These are phyloP conservation scores for Lophius piscatorius DNA, from an alignment of 2,113 vertebrate species.

Conservation along the genomic window DNA sequence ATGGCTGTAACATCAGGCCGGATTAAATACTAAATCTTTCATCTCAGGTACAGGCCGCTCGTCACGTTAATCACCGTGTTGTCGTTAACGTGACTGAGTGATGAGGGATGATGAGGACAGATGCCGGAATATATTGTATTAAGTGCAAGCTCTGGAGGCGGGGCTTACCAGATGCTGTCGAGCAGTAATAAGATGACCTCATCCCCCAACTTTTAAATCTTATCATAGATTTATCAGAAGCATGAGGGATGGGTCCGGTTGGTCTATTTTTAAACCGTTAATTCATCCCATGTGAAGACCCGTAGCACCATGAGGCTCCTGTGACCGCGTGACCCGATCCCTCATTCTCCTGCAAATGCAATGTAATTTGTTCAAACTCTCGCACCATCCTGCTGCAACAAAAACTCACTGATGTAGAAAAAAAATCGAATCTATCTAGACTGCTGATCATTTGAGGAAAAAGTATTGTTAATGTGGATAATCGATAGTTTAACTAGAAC, in stretches of 20 bases:
- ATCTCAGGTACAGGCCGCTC: slow-evolving; percentile 14
- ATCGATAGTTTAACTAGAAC: too few relatives aligned
- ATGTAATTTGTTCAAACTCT: too few relatives aligned
- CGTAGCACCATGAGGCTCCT: not conserved
- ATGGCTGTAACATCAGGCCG: slow-evolving; percentile 40
- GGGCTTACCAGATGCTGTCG: not conserved
- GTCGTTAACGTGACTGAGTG: slow-evolving; percentile 29
- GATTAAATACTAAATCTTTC: slow-evolving; percentile 75
- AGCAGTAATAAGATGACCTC: not conserved
- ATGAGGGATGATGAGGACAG: slow-evolving; percentile 24
- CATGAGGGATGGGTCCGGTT: not conserved
- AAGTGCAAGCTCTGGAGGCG: not conserved
- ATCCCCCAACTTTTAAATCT: not conserved
- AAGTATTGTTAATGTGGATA: too few relatives aligned
- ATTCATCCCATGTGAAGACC: not conserved
- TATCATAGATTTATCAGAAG: not conserved
- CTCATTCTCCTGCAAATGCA: too few relatives aligned
- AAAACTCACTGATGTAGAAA: too few relatives aligned
- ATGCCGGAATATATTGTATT: slow-evolving; percentile 20
- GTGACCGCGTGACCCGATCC: too few relatives aligned
- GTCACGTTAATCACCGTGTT: slow-evolving; percentile 52
- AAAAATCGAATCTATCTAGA: too few relatives aligned
- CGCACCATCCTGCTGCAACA: too few relatives aligned
- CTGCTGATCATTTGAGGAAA: too few relatives aligned
- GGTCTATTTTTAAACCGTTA: not conserved